Conservation (phyloP, 2,113 vertebrate species). For the Chamaea fasciata region DNA sequence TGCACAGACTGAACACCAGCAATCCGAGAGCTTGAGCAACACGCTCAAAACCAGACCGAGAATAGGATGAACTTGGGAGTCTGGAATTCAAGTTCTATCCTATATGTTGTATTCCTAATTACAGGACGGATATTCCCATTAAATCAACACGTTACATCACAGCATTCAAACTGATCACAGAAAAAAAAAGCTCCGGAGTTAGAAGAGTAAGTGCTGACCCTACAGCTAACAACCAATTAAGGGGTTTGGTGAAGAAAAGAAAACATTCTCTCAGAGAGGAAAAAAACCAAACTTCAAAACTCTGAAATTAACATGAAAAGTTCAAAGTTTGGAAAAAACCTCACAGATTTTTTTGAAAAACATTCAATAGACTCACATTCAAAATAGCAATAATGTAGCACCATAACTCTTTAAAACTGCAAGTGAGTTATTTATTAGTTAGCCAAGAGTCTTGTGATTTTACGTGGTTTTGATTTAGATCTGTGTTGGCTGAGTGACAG, state of each 20-base stretch:
- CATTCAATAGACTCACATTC: neutral
- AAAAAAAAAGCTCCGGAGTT: neutral
- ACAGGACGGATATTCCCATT: neutral
- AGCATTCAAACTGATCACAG: neutral
- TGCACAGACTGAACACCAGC: rapidly evolving
- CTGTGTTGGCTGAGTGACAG: neutral
- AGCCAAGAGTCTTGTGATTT: neutral
- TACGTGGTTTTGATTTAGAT: neutral
- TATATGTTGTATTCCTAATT: neutral
- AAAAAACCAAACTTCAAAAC: neutral
- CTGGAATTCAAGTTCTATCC: neutral
- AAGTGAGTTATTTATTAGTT: neutral
- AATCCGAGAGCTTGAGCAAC: neutral
- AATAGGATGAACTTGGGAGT: neutral
- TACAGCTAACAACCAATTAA: neutral
- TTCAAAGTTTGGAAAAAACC: neutral
- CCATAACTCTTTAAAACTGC: neutral
- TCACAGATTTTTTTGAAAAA: neutral
- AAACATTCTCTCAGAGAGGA: neutral
- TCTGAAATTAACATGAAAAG: neutral
- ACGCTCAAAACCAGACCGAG: neutral
- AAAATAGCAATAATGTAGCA: neutral
- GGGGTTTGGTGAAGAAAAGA: neutral
- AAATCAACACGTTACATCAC: neutral
- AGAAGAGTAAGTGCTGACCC: neutral